Conservation (phyloP, 2,113 vertebrate species). For the Microtus richardsoni region DNA sequence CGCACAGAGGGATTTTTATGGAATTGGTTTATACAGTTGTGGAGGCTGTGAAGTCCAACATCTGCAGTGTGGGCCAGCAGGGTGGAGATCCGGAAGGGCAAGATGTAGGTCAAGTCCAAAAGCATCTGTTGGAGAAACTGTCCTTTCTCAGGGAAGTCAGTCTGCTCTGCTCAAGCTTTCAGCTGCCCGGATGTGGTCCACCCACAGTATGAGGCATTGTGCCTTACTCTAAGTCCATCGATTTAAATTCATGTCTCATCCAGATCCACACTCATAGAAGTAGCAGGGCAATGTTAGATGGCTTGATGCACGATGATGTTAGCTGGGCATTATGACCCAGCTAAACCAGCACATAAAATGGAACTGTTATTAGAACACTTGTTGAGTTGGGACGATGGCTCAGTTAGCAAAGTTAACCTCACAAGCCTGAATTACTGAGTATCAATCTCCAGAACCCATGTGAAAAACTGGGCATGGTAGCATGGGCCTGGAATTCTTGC, state of each 20-base stretch:
- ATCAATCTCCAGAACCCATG: neutral
- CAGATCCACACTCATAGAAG: neutral
- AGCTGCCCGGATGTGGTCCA: neutral
- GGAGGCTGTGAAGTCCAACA: neutral
- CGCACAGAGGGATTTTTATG: neutral
- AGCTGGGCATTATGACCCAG: neutral
- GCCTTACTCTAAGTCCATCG: neutral
- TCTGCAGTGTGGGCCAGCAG: neutral
- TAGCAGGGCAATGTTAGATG: neutral
- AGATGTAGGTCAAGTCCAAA: neutral
- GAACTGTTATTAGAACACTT: neutral
- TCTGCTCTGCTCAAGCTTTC: slow-evolving; percentile 11
- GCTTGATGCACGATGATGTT: neutral
- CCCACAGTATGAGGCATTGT: neutral
- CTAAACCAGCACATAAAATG: neutral
- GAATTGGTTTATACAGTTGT: neutral
- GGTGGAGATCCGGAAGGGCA: neutral
- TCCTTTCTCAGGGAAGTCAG: neutral
- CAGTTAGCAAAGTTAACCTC: too few species aligned
- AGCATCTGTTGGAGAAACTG: neutral
- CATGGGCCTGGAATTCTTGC: neutral
- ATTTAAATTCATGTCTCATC: neutral
- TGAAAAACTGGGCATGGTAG: neutral
- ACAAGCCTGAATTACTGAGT: neutral
- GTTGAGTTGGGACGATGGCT: neutral